Evolutionary conservation across 2,888 invertebrate genomes (phyloP).

Genomic region (Cynaeus angustus): DNA sequence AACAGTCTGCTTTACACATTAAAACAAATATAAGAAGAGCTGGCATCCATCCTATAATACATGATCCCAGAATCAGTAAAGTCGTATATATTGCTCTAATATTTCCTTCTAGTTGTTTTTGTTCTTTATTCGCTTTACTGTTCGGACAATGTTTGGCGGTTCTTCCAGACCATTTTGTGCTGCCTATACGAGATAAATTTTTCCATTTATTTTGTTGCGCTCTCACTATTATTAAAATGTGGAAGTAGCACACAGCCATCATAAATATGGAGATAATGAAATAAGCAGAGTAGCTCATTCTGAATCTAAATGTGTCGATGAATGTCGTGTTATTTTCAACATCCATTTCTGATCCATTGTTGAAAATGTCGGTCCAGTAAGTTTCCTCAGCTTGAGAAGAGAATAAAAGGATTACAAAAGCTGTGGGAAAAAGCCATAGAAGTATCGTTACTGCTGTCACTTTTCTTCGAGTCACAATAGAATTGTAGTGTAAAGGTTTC

Average conservation of each 20-base stretch:
- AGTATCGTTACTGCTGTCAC: conserved; percentile 72
- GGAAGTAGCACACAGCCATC: conserved; percentile 77
- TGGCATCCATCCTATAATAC: conserved; percentile 78
- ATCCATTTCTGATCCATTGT: conserved; percentile 50
- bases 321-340: conserved; percentile 65
- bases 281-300: conserved; percentile 72
- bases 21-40: conserved; percentile 75
- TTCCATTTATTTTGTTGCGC: conserved; percentile 73
- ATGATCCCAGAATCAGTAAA: conserved; percentile 77
- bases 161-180: conserved; percentile 63
- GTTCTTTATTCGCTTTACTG: conserved; percentile 61
- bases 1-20: conserved; percentile 72
- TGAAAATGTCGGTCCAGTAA: conserved; percentile 65
- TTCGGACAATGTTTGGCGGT: conserved; percentile 40
- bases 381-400: conserved; percentile 71
- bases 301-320: conserved; percentile 70
- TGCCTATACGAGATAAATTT: conserved; percentile 69
- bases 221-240: conserved; percentile 76
- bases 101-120: conserved; percentile 70
- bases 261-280: conserved; percentile 76
- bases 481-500: conserved; percentile 77
- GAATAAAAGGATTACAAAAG: conserved; percentile 73
- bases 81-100: conserved; percentile 78
- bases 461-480: conserved; percentile 74
- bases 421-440: conserved; percentile 76